phyloP scores from a whole-genome alignment of 2,797 vertebrate species.

The Microchirus variegatus region DNA sequence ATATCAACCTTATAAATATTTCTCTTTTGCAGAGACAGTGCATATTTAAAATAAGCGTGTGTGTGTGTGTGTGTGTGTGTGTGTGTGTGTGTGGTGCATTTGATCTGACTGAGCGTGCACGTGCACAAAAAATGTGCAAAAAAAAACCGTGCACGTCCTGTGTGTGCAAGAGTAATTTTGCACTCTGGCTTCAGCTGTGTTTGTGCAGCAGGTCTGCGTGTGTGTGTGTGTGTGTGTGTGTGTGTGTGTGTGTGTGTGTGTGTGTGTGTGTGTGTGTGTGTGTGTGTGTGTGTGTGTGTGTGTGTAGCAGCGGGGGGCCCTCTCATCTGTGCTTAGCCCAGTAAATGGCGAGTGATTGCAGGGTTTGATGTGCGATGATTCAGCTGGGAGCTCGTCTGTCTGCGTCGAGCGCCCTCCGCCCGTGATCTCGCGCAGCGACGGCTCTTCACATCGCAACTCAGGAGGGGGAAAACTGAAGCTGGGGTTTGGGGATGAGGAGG shows the following conservation, averaged over 20 bases:
- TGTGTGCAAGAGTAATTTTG: conserved; percentile 14
- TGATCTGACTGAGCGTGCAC: conserved; percentile 29
- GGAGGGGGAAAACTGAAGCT: conserved; percentile 29
- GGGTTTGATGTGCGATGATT: conserved; percentile 76
- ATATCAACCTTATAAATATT: conserved; percentile 79
- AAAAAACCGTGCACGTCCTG: background rate
- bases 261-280: conserved; percentile 23
- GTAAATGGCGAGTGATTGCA: conserved; percentile 78
- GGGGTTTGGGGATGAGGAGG: too few relatives aligned
- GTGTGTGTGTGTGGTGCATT: conserved; percentile 24
- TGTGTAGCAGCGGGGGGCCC: conserved; percentile 46
- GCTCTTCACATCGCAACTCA: conserved; percentile 26
- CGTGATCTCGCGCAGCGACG: conserved; percentile 57
- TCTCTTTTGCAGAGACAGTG: conserved; percentile 69
- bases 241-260: conserved; percentile 25
- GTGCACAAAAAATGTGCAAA: background rate
- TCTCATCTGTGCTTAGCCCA: conserved; percentile 77
- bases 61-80: conserved; percentile 14
- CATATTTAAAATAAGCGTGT: conserved; percentile 66
- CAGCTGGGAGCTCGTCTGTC: conserved; percentile 72
- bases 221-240: conserved; percentile 26
- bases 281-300: conserved; percentile 26
- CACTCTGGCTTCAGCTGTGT: conserved; percentile 25
- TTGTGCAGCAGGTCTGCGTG: conserved; percentile 40
- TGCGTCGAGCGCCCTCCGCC: conserved; percentile 61